phyloP scores from a whole-genome alignment of 2,797 vertebrate genomes.

The Neosilurus mollespiculum region DNA sequence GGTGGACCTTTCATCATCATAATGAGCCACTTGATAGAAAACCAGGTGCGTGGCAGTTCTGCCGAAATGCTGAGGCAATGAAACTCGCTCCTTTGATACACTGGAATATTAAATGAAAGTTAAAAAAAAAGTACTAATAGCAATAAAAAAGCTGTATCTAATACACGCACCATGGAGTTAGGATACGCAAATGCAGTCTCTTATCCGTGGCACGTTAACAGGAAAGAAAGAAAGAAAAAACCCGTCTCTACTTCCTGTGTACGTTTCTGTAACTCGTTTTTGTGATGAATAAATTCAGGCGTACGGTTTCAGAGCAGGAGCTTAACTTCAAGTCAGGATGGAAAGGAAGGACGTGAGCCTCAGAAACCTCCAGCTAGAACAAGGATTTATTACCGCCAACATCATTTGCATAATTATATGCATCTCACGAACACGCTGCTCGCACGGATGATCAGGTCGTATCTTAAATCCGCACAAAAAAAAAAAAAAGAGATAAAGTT shows the following conservation, averaged over 20 bases:
- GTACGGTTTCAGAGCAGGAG: slow-evolving; percentile 28
- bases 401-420: slow-evolving; percentile 79
- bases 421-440: slow-evolving; percentile 70
- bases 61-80: slow-evolving; percentile 38
- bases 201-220: not conserved
- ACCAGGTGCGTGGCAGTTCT: slow-evolving; percentile 21
- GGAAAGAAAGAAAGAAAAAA: slow-evolving; percentile 9
- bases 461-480: slow-evolving; percentile 71
- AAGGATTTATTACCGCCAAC: slow-evolving; percentile 72
- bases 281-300: slow-evolving; percentile 54
- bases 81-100: slow-evolving; percentile 20
- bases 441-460: slow-evolving; percentile 74
- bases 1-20: slow-evolving; percentile 29
- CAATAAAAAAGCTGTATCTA: not conserved
- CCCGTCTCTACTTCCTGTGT: not conserved
- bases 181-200: not conserved
- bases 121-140: slow-evolving; percentile 16
- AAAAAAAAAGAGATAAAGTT: slow-evolving; percentile 62
- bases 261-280: slow-evolving; percentile 49
- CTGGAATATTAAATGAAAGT: slow-evolving; percentile 36
- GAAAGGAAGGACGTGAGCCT: slow-evolving; percentile 45
- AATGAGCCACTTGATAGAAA: slow-evolving; percentile 39
- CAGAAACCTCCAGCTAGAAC: slow-evolving; percentile 62
- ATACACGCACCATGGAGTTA: not conserved
- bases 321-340: slow-evolving; percentile 55